Base-by-base conservation (phyloP, 2,888 invertebrate genomes). In the Brenthis daphne region DNA sequence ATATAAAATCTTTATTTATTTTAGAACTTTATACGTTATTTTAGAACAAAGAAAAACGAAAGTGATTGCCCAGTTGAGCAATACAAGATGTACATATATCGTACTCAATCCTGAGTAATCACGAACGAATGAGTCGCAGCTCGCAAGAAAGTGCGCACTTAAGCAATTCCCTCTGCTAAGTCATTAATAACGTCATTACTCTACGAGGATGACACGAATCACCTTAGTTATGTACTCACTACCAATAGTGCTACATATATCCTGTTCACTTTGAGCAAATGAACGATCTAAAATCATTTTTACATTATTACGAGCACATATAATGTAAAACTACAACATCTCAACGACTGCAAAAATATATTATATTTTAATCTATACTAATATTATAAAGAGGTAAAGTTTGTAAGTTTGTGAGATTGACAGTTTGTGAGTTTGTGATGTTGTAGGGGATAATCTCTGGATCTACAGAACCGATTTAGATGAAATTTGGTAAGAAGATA, bases 141-240 rank as follows among this genome's bases (percentile, higher is more conserved):
- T 57, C 65, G 57, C 64, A 73, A 71, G 68, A 71, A 71, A 69
- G 67, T 66, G 68, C 57, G 61, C 71, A 73, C 71, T 73, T 72
- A 67, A 67, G 70, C 67, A 72, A 68, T 73, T 70, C 71, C 56
- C 69, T 63, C 65, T 64, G 58, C 64, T 65, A 56, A 65, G 60
- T 74, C 74, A 73, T 74, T 74, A 70, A 69, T 74, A 68, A 72
- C 70, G 68, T 69, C 68, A 74, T 67, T 67, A 56, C 50, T 61
- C 67, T 67, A 68, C 68, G 57, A 68, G 68, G 69, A 69, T 69
- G 74, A 73, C 72, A 71, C 69, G 69, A 64, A 67, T 67, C 71
- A 68, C 69, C 69, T 71, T 63, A 65, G 56, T 56, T 61, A 55
- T 47, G 43, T n/a, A n/a, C 47, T 54, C 58, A 58, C 53, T 13